Evolutionary conservation across 2,888 invertebrate species (phyloP), one percentile per base, ranked within the genome.

Genomic region (Geophilus truncorum): DNA sequence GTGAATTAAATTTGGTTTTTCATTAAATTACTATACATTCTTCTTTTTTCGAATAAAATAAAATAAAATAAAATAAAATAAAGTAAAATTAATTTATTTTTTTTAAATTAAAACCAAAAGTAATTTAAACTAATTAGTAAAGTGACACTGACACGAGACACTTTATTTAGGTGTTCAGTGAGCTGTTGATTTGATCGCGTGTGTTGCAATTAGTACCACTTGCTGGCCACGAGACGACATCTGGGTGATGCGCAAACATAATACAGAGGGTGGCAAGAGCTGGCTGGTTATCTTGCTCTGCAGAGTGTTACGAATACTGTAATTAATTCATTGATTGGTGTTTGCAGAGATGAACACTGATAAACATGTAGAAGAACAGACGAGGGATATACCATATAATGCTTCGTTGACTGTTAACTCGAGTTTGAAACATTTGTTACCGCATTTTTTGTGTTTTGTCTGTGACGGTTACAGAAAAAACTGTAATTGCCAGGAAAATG

Each of bases 271-370:
- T 62, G 62, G 62, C 25, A 62, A 62, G 15, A 62, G 62, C 62
- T 62, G 62, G 62, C 62, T 62, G 62, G 62, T 62, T 62, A 62
- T 62, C 62, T 62, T 62, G 62, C 62, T 62, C 62, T 23, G 25
- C 15, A 62, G 62, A 62, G 62, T 62, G 62, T 62, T 62, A 62
- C 62, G 28, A 62, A 62, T 62, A 23, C 62, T 62, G 62, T 62
- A 62, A 62, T 62, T 62, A 62, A 62, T 62, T 62, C 62, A 62
- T 62, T 62, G 62, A 62, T 62, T 28, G 28, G 25, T 62, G 62
- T 62, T 62, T 62, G 62, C 62, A 4, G 28, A 62, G 62, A 62
- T 62, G 62, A 62, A 62, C 62, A 62, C 62, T 62, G 62, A 62
- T 62, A 62, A 62, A 62, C 62, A 62, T 62, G 62, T 62, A 25